These are phyloP conservation scores for Yponomeuta malinellus DNA, from an alignment of 2,888 invertebrate genomes.

Conservation along the genomic window DNA sequence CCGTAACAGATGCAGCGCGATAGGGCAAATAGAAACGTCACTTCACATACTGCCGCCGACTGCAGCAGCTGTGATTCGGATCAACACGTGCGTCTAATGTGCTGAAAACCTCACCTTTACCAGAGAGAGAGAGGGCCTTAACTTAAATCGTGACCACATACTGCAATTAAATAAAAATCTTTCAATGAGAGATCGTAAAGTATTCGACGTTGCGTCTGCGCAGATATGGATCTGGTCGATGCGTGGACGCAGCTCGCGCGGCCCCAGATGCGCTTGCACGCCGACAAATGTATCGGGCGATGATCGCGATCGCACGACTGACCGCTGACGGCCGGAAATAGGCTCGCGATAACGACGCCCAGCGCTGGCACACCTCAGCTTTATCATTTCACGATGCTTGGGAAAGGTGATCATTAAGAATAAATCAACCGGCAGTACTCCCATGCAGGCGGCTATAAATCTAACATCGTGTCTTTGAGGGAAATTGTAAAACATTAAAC, in stretches of 20 bases:
- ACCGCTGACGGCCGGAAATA: constrained; percentile 72
- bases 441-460: constrained; percentile 32
- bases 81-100: constrained; percentile 49
- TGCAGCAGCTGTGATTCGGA: constrained; percentile 50
- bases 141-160: constrained; percentile 18
- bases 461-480: constrained; percentile 27
- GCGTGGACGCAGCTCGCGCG: constrained; percentile 37
- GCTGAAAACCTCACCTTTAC: constrained; percentile 49
- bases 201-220: constrained; percentile 26
- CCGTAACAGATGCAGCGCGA: constrained; percentile 66
- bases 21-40: constrained; percentile 71
- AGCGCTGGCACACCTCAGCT: constrained; percentile 52
- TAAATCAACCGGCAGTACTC: constrained; percentile 57
- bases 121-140: background rate
- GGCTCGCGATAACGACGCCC: constrained; percentile 69
- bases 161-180: constrained; percentile 22
- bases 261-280: constrained; percentile 40
- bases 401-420: constrained; percentile 67
- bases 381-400: constrained; percentile 61
- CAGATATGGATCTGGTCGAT: constrained; percentile 53
- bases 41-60: constrained; percentile 60
- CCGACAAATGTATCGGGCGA: constrained; percentile 73
- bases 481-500: constrained; percentile 43
- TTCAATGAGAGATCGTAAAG: constrained; percentile 22
- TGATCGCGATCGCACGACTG: constrained; percentile 57